Evolutionary conservation across 2,888 invertebrate genomes (phyloP), one percentile per base, ranked within the genome.

Genomic region (Calameuta idolon): DNA sequence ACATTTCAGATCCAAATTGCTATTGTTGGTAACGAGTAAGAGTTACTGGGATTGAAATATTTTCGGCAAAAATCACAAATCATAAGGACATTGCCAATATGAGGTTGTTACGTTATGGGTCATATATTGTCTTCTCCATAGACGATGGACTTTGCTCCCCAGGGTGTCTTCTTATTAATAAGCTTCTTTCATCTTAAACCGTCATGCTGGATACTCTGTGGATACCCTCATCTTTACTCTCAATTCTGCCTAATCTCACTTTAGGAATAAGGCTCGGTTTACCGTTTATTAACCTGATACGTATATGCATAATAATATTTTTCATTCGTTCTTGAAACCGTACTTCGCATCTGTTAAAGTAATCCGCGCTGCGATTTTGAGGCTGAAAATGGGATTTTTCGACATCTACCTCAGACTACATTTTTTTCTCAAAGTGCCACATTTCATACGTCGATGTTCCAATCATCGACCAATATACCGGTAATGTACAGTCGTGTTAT

Each of bases 141-240:
- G 73, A 68, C 15, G 15, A 55, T 34, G 34, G 76, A 69, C 55
- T 31, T 73, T 12, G 34, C 76, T 34, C 73, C 15, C 11, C 40
- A 30, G 76, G 76, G 55, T 34, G 55, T 73, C 76, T 55, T 40
- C 34, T 76, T 76, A 76, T 76, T 76, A 76, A 71, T 73, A 76
- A 37, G 73, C 73, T 55, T 9, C 55, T 55, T 55, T 55, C 23
- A 55, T 23, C 55, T 55, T 23, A 23, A 55, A 55, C 55, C 55
- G 23, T 23, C 23, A 37, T 37, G 12, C 23, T 15, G 23, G 15
- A 55, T 55, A 15, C 15, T 55, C 23, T 23, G 2, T 55, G 23
- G 55, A 55, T 55, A 23, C 23, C 9, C 55, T 55, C 2, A 23
- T 55, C 55, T 55, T 0, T 2, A 23, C 23, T 55, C 23, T 55